These are phyloP conservation scores for Oncorhynchus masou DNA, from an alignment of 2,113 vertebrate genomes.

Conservation along the genomic window DNA sequence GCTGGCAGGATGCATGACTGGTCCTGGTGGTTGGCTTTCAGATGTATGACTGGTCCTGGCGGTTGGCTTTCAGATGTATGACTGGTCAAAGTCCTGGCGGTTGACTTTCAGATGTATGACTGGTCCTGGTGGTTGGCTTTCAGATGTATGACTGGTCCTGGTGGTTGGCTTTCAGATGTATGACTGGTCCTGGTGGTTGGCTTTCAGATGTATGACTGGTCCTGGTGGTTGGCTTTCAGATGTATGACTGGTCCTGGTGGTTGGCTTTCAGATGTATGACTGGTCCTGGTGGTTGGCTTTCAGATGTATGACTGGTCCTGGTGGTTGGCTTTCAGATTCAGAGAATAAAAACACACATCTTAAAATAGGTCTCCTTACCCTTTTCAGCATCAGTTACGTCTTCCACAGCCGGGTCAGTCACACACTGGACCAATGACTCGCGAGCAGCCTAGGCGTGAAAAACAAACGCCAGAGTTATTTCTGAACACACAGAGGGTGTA, in stretches of 20 bases:
- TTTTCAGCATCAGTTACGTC: slow-evolving; percentile 50
- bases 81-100: not conserved
- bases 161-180: not conserved
- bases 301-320: not conserved
- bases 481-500: not conserved
- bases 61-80: not conserved
- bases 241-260: not conserved
- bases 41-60: not conserved
- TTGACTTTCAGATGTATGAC: not conserved
- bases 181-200: not conserved
- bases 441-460: slow-evolving; percentile 52
- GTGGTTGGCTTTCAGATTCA: slow-evolving; percentile 1
- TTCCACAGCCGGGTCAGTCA: slow-evolving; percentile 21
- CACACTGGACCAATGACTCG: slow-evolving; percentile 29
- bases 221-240: slow-evolving; percentile 3
- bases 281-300: slow-evolving; percentile 3
- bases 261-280: not conserved
- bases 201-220: not conserved
- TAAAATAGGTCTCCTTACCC: slow-evolving; percentile 48
- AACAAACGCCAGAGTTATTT: not conserved
- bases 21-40: not conserved
- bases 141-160: not conserved
- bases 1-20: not conserved
- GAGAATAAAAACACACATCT: not conserved
- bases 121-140: slow-evolving; percentile 1